Evolutionary conservation across 2,888 invertebrate genomes (phyloP).

Genomic region (Sarcophaga rosellei): DNA sequence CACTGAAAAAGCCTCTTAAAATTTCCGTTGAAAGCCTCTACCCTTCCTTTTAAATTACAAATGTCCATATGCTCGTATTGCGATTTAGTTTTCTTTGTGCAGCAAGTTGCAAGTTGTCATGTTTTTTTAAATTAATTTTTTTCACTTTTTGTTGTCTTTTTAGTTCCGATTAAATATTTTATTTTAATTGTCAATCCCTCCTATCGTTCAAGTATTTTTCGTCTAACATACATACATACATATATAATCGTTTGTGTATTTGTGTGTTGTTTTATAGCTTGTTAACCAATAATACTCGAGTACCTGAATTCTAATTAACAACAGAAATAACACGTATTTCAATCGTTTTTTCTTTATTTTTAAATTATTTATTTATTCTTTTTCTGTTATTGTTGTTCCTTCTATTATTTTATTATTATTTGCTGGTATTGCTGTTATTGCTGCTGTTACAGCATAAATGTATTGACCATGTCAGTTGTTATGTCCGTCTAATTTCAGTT

Average conservation of each 20-base stretch:
- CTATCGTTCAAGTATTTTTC: constrained; percentile 13
- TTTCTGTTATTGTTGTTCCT: constrained; percentile 15
- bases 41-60: not conserved
- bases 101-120: constrained; percentile 62
- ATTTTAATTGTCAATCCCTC: constrained; percentile 41
- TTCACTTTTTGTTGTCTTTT: constrained; percentile 7
- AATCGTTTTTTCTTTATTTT: constrained; percentile 37
- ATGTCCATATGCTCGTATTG: not conserved
- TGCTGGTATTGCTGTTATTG: constrained; percentile 30
- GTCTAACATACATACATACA: not conserved
- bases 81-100: not conserved
- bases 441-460: constrained; percentile 24
- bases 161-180: constrained; percentile 22
- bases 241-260: constrained; percentile 1
- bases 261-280: constrained; percentile 51
- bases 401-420: constrained; percentile 8
- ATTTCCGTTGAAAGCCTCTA: not conserved
- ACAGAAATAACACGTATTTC: constrained; percentile 63
- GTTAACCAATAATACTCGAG: constrained; percentile 38
- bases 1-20: no score
- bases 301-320: constrained; percentile 63
- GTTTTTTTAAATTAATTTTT: constrained; percentile 56
- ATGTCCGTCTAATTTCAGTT: constrained; percentile 54
- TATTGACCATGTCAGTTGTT: constrained; percentile 48
- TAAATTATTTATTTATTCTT: constrained; percentile 38